phyloP scores from a whole-genome alignment of 2,888 invertebrate genomes.

The Leptopilina syphax region DNA sequence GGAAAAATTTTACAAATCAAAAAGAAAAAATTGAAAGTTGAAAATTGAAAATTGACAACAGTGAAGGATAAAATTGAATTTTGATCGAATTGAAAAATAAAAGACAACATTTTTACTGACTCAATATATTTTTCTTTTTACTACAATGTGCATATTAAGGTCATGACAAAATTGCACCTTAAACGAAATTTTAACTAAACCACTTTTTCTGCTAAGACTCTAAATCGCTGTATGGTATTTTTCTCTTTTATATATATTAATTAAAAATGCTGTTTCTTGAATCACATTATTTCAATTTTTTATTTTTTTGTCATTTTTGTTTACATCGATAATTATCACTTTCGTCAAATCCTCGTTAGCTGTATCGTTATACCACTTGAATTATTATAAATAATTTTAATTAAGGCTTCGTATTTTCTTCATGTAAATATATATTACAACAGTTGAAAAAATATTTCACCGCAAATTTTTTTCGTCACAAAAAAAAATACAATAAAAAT shows the following conservation, averaged over 20 bases:
- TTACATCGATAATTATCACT: constrained; percentile 9
- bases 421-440: background rate
- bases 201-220: constrained; percentile 34
- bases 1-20: too few relatives aligned
- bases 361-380: constrained; percentile 19
- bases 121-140: constrained; percentile 40
- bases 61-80: too few relatives aligned
- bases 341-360: constrained; percentile 15
- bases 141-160: constrained; percentile 48
- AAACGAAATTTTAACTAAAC: constrained; percentile 27
- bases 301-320: background rate
- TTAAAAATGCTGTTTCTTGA: constrained; percentile 32
- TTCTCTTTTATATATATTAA: constrained; percentile 3
- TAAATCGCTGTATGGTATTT: constrained; percentile 37
- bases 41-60: too few relatives aligned
- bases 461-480: too few relatives aligned
- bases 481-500: too few relatives aligned
- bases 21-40: background rate
- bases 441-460: too few relatives aligned
- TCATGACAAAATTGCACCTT: constrained; percentile 34
- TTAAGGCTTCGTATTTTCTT: constrained; percentile 25
- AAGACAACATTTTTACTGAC: constrained; percentile 62
- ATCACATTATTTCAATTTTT: constrained; percentile 17
- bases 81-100: constrained; percentile 25
- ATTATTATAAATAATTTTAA: constrained; percentile 15